phyloP scores from a whole-genome alignment of 2,797 vertebrate genomes.

The Lacerta bilineata region DNA sequence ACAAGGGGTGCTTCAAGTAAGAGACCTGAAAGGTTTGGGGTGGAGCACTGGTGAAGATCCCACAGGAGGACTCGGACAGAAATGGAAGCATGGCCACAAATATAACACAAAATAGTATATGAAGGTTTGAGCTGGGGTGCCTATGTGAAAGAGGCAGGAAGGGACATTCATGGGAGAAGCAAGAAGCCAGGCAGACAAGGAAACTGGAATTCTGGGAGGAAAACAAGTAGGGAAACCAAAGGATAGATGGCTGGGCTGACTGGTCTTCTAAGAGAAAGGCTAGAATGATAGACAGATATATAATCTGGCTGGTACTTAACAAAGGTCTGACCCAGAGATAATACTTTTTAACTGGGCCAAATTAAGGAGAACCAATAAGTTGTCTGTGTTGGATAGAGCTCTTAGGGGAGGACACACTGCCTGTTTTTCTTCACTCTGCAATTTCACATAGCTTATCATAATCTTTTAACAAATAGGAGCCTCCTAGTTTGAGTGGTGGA shows the following conservation, averaged over 20 bases:
- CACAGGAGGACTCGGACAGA: background rate
- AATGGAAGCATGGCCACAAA: background rate
- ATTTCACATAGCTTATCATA: background rate
- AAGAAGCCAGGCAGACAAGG: background rate
- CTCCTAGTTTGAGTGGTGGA: background rate
- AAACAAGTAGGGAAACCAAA: background rate
- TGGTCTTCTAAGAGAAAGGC: background rate
- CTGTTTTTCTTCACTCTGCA: background rate
- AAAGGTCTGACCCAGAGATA: background rate
- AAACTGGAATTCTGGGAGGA: background rate
- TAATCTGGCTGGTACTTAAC: background rate
- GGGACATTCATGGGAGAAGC: background rate
- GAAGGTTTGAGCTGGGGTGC: too few relatives aligned
- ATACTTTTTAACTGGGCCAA: background rate
- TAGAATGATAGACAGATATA: too few relatives aligned
- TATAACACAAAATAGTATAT: background rate
- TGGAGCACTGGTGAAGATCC: background rate
- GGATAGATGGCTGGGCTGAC: background rate
- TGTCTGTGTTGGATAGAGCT: background rate
- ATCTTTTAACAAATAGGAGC: background rate
- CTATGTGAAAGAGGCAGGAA: background rate
- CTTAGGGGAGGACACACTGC: background rate
- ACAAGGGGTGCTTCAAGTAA: background rate
- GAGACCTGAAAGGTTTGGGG: background rate
- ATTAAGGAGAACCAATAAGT: background rate